Conservation (phyloP, 1,140 invertebrate species). For the Eupeodes corollae region DNA sequence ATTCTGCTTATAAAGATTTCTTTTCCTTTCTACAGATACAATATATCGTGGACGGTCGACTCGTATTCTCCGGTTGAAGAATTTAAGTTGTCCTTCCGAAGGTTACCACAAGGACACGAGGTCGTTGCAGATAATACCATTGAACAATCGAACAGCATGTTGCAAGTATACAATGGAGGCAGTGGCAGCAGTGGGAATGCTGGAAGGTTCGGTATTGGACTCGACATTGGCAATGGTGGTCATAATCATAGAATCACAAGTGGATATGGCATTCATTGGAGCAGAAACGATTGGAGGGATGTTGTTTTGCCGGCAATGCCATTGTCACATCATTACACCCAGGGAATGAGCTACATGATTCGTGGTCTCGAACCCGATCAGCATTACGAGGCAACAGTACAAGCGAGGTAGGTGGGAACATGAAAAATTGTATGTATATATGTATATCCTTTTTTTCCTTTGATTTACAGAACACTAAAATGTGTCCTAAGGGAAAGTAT, state of each 20-base stretch:
- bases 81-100: slow-evolving; percentile 51
- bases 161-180: slow-evolving; percentile 23
- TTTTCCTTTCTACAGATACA: slow-evolving; percentile 38
- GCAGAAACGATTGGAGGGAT: slow-evolving; percentile 46
- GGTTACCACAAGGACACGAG: slow-evolving; percentile 42
- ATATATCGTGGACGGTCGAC: slow-evolving; percentile 54
- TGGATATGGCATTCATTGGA: slow-evolving; percentile 35
- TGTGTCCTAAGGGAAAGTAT: too few species aligned
- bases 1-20: background rate
- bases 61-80: slow-evolving; percentile 52
- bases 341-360: slow-evolving; percentile 49
- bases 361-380: slow-evolving; percentile 44
- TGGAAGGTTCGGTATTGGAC: background rate
- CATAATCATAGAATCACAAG: slow-evolving; percentile 9
- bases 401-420: slow-evolving; percentile 38
- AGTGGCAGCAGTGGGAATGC: slow-evolving; percentile 11
- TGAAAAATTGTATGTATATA: too few species aligned
- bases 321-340: slow-evolving; percentile 38
- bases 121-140: slow-evolving; percentile 36
- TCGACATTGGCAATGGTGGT: slow-evolving; percentile 13
- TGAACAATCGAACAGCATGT: slow-evolving; percentile 22
- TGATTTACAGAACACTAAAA: too few species aligned
- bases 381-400: slow-evolving; percentile 51
- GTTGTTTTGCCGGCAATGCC: slow-evolving; percentile 45
- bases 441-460: too few species aligned